These are phyloP conservation scores for Podargus strigoides DNA, from an alignment of 2,797 vertebrate species.

Conservation along the genomic window DNA sequence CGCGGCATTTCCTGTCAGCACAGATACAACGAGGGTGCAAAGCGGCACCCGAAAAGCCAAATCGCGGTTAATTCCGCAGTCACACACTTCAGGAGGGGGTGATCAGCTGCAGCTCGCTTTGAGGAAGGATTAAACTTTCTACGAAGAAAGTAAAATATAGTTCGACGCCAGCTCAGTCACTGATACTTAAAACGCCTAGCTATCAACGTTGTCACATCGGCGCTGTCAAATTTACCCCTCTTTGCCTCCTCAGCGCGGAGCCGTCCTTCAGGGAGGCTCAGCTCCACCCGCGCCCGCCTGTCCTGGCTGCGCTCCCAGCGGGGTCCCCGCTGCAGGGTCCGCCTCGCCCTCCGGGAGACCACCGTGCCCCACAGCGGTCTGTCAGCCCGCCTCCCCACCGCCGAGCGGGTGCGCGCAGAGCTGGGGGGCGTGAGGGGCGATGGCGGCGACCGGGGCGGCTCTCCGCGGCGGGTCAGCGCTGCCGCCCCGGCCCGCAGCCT, in stretches of 20 bases:
- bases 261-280: no score
- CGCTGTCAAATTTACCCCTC: rapidly evolving
- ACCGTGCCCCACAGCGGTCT: not conserved
- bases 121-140: not conserved
- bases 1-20: not conserved
- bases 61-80: not conserved
- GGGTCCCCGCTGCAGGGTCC: not conserved
- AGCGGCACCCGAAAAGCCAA: not conserved
- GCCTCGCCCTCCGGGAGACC: no score
- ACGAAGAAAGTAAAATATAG: no score
- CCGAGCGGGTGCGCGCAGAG: no score
- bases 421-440: not conserved
- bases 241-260: rapidly evolving
- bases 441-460: not conserved
- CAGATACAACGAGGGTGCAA: rapidly evolving
- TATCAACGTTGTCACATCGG: rapidly evolving
- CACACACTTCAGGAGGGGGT: rapidly evolving
- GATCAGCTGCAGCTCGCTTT: not conserved
- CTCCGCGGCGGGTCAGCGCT: not conserved
- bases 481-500: not conserved
- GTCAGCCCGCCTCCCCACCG: not conserved
- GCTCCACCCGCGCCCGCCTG: no score
- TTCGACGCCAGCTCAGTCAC: not conserved
- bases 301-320: no score
- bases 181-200: not conserved